Evolutionary conservation across 2,113 vertebrate species (phyloP).

Genomic region (Chrysemys picta): DNA sequence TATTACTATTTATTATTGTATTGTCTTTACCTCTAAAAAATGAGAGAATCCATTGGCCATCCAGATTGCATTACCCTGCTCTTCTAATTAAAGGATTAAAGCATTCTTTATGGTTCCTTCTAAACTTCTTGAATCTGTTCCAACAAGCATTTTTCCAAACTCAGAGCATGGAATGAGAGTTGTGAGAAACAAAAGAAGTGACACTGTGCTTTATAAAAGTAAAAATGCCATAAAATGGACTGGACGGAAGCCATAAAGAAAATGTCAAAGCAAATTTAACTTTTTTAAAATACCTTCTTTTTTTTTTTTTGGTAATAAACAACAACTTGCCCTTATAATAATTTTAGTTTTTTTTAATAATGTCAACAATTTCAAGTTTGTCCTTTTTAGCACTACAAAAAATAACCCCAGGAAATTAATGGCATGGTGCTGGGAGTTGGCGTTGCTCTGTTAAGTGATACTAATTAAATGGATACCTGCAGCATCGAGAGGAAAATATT

Average conservation of each 20-base stretch:
- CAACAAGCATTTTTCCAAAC: slow-evolving; percentile 3
- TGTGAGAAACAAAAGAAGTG: neutral
- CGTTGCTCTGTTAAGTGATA: neutral
- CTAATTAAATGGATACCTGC: neutral
- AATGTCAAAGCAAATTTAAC: neutral
- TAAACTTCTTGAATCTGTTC: neutral
- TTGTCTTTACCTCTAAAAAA: neutral
- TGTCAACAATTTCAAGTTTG: neutral
- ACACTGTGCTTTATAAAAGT: neutral
- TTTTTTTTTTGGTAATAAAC: neutral
- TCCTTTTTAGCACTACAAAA: neutral
- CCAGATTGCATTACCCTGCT: neutral
- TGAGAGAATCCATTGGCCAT: neutral
- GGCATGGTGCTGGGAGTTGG: neutral
- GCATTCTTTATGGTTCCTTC: neutral
- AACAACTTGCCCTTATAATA: neutral
- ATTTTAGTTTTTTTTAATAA: neutral
- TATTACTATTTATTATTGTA: neutral
- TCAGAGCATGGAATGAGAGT: neutral
- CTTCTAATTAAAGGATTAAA: neutral
- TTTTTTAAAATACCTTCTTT: neutral
- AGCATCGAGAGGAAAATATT: neutral
- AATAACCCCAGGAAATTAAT: neutral
- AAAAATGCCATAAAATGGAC: neutral
- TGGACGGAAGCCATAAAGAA: neutral